Evolutionary conservation across 2,113 vertebrate species (phyloP), one percentile per base, ranked within the genome.

Genomic region (Capreolus pygargus): DNA sequence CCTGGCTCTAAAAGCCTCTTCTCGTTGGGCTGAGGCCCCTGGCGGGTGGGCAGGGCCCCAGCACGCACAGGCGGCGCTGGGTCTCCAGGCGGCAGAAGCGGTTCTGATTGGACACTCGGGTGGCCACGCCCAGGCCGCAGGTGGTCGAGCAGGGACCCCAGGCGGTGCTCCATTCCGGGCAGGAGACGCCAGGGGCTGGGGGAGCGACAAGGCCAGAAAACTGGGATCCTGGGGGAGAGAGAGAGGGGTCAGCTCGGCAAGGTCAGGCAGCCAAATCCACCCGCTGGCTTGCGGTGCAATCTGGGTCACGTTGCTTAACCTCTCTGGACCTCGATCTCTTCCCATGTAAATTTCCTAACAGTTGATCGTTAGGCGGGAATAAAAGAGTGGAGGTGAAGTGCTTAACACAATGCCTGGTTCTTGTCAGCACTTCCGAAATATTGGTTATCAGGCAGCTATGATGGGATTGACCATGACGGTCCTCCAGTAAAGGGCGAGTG

Each of bases 91-190:
- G 98, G 98, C 99, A 99, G 97, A 98, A 98, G 7, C 52, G 98
- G 93, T 99, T 99, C 98, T 99, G 99, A 98, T 99, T 99, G 92
- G 99, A 99, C 33, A 99, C 98, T 0, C 99, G 99, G 2, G 98
- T 99, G 82, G 99, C 99, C 82, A 99, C 87, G 2, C 99, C 99
- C 1, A 99, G 57, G 2, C 99, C 99, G 5, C 99, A 99, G 97
- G 98, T 99, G 92, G 97, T 98, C 0, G 99, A 99, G 91, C 99
- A 99, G 95, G 99, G 96, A 0, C 99, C 99, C 99, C 99, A 99
- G 93, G 99, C 98, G 0, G 99, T 99, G 98, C 99, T 99, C 98
- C 99, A 99, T 47, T 99, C 98, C 14, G 98, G 97, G 86, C 99
- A 99, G 70, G 92, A 97, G 21, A 52, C 4, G 1, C 47, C 88